Evolutionary conservation across 2,113 vertebrate genomes (phyloP).

Genomic region (Numenius arquata): DNA sequence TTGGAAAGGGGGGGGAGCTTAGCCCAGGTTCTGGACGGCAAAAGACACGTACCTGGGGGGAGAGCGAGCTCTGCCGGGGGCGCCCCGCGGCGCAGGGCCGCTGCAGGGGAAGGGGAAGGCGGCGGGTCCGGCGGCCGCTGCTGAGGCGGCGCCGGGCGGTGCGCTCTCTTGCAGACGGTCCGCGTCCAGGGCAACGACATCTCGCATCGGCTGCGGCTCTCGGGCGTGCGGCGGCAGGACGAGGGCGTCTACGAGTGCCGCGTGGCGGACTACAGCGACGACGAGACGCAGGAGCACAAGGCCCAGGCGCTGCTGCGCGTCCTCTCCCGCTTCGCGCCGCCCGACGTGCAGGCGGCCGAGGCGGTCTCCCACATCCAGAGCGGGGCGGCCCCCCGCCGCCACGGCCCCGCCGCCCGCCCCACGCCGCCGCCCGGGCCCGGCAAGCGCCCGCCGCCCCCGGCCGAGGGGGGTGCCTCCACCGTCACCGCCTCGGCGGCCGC

Average conservation of each 20-base stretch:
- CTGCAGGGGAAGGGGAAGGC: neutral
- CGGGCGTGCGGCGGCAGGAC: slow-evolving; percentile 85
- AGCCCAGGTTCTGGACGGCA: accelerated
- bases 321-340: slow-evolving; percentile 73
- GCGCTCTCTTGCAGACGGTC: slow-evolving; percentile 81
- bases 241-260: slow-evolving; percentile 93
- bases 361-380: slow-evolving; percentile 92
- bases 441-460: slow-evolving; percentile 66
- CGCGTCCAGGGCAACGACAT: slow-evolving; percentile 94
- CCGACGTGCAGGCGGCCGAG: slow-evolving; percentile 88
- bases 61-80: neutral
- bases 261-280: slow-evolving; percentile 89
- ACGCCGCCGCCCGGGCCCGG: slow-evolving; percentile 66
- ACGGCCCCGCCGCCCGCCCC: slow-evolving; percentile 62
- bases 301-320: slow-evolving; percentile 86
- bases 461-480: neutral
- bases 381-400: slow-evolving; percentile 77
- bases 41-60: neutral
- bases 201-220: slow-evolving; percentile 90
- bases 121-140: neutral
- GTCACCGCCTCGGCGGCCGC: slow-evolving; percentile 21
- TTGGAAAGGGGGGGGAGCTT: neutral
- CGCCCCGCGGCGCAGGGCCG: neutral
- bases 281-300: slow-evolving; percentile 87
- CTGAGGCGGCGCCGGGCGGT: neutral